Percentiles rank a stretch among this genome's conserved stretches.
Conservation (phyloP, 2,113 vertebrate species). For the Scalopus aquaticus region DNA sequence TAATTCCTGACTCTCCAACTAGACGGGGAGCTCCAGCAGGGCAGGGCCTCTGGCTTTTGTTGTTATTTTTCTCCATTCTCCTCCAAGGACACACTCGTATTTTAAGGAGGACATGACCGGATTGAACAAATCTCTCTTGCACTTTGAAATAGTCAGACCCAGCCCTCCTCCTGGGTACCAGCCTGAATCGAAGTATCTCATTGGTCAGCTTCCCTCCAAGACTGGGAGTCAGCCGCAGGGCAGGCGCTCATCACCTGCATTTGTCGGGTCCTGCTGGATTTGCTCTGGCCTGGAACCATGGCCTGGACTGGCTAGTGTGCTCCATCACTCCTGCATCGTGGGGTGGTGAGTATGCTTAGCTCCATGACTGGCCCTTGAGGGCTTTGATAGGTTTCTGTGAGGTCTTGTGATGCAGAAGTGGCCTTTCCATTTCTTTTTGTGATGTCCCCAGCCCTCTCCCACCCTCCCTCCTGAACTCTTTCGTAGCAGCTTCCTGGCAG, state of each 20-base stretch:
- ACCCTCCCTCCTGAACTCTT: neutral
- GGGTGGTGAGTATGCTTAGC: neutral
- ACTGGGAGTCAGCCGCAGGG: no score
- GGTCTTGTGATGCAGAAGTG: constrained; percentile 9
- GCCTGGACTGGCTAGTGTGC: no score
- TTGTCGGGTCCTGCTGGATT: accelerated
- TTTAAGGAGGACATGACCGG: neutral
- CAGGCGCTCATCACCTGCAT: accelerated
- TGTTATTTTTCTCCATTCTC: neutral
- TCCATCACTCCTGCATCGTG: neutral
- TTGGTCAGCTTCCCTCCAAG: neutral
- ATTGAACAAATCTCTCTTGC: neutral
- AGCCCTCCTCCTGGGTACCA: neutral
- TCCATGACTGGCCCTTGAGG: neutral
- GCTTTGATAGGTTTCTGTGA: neutral
- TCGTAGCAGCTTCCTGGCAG: constrained; percentile 52
- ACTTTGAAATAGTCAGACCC: neutral
- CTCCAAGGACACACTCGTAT: neutral
- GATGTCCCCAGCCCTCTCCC: neutral
- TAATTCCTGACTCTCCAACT: neutral
- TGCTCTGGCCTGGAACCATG: neutral
- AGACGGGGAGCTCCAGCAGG: neutral
- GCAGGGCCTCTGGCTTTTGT: neutral
- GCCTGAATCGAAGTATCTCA: neutral
- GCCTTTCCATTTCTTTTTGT: neutral